Percentiles rank a stretch among this genome's conserved stretches.
Evolutionary conservation across 2,113 vertebrate species (phyloP).

Genomic region (Noctilio leporinus): DNA sequence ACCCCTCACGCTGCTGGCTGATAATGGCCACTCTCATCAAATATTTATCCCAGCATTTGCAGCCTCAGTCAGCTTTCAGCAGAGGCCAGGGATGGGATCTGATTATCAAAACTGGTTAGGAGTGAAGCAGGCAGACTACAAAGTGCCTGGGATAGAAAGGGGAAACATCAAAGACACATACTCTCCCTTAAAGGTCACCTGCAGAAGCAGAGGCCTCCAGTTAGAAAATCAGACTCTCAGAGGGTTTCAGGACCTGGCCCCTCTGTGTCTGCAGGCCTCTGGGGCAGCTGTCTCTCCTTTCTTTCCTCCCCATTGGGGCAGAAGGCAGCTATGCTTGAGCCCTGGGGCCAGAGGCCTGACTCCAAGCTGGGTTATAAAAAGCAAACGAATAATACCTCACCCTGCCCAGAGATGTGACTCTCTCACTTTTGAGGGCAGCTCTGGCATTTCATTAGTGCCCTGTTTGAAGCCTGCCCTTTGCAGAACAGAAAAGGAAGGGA

Average conservation of each 20-base stretch:
- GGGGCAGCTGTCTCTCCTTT: not conserved
- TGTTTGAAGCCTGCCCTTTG: slow-evolving; percentile 39
- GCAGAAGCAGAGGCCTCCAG: not conserved
- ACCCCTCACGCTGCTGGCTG: not conserved
- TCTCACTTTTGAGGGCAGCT: not conserved
- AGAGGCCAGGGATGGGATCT: slow-evolving; percentile 5
- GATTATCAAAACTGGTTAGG: slow-evolving; percentile 59
- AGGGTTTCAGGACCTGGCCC: not conserved
- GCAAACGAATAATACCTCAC: not conserved
- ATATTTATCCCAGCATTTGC: slow-evolving; percentile 63
- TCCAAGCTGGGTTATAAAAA: not conserved
- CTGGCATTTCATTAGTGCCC: slow-evolving; percentile 13
- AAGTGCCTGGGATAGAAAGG: slow-evolving; percentile 33
- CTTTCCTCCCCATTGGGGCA: not conserved
- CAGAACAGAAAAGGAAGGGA: not conserved
- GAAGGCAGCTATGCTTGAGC: not conserved
- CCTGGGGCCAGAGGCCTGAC: not conserved
- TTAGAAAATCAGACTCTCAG: not conserved
- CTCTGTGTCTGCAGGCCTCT: not conserved
- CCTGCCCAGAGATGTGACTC: not conserved
- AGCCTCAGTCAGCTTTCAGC: slow-evolving; percentile 33
- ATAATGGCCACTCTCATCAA: slow-evolving; percentile 69
- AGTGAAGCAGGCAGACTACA: slow-evolving; percentile 56
- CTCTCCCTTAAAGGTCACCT: slow-evolving; percentile 47
- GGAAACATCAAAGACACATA: slow-evolving; percentile 46